A percentile compares a stretch with the other conserved stretches of the same genome.
Conservation (phyloP, 92 coral and sea anemone genomes). For the Porites rus region DNA sequence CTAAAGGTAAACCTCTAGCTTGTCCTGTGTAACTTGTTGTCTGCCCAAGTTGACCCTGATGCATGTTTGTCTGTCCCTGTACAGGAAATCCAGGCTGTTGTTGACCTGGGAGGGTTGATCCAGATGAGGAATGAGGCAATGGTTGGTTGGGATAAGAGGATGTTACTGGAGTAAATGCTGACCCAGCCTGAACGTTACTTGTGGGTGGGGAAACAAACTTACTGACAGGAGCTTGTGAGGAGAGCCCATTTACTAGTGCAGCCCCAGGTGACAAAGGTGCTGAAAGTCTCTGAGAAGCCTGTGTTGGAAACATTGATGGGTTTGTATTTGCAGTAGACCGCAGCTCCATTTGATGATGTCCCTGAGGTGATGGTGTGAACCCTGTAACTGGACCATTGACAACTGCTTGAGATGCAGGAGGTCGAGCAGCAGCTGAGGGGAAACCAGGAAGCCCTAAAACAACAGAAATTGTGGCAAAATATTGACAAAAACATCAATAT, state of each 20-base stretch:
- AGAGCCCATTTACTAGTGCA: constrained; percentile 28
- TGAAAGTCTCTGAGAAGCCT: constrained; percentile 22
- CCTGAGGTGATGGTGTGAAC: neutral
- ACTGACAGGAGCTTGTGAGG: neutral
- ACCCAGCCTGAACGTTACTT: constrained; percentile 22
- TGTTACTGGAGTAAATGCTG: constrained; percentile 44
- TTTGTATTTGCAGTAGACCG: constrained; percentile 9
- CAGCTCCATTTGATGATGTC: constrained; percentile 13
- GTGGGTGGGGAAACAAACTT: neutral
- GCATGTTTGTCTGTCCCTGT: constrained; percentile 17
- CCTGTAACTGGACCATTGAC: constrained; percentile 47
- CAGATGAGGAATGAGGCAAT: constrained; percentile 4
- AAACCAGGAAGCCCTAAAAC: neutral
- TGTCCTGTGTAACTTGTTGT: constrained; percentile 24
- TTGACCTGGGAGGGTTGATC: constrained; percentile 35
- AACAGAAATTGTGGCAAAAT: neutral
- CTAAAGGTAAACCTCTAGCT: constrained; percentile 19
- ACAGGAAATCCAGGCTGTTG: constrained; percentile 6
- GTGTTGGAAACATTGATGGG: neutral
- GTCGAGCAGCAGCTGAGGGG: neutral
- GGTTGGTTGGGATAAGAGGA: constrained; percentile 15
- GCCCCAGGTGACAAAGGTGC: constrained; percentile 17
- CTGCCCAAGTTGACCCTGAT: constrained; percentile 19
- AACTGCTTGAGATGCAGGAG: constrained; percentile 22
- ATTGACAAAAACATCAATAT: too few relatives aligned